Base-by-base conservation (phyloP, 2,797 vertebrate genomes). In the Pangasius macronema region DNA sequence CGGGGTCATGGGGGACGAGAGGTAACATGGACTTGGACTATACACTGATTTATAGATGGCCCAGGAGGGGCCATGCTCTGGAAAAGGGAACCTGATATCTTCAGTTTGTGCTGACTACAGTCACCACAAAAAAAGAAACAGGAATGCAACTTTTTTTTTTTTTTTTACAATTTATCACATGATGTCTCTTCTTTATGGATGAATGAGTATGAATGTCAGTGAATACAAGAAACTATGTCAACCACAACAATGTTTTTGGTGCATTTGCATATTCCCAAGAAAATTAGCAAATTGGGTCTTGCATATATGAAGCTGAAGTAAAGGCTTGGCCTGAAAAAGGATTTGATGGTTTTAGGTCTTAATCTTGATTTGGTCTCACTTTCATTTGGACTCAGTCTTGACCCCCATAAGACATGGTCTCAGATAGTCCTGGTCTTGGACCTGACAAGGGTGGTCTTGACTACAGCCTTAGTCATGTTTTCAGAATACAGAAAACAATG, bases 41-140 rank as follows among this genome's bases (percentile, higher is more conserved):
- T 33, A 68, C 33, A 39, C 87, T 95, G 94, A 95, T 96, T 95
- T 94, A 95, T 95, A 91, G 87, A 87, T 79, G 86, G 92, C 91
- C 89, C 88, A 88, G 83, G 82, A 85, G 91, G 30, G 65, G 88
- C 87, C 30, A 92, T 91, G 90, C 92, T 91, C 85, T 85, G 82
- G 87, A 89, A 90, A 73, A 86, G 85, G 81, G 86, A 86, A 61
- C 39, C 59, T 91, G 91, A 92, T 94, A 93, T 93, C 70, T 85
- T 92, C 90, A 59, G 53, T 63, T 85, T 55, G 46, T 88, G 87
- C 83, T 88, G 87, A 88, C 82, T 84, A 7, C 53, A 53, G 82
- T 51, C 82, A 20, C 63, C 27, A 27, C 33, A 27, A 65, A 80
- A 88, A 73, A 80, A 80, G 67, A 63, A 85, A 27, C 67, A 39